Percentiles rank a stretch among this genome's conserved stretches.
Evolutionary conservation across 2,888 invertebrate species (phyloP).

Genomic region (Patella ulyssiponensis): DNA sequence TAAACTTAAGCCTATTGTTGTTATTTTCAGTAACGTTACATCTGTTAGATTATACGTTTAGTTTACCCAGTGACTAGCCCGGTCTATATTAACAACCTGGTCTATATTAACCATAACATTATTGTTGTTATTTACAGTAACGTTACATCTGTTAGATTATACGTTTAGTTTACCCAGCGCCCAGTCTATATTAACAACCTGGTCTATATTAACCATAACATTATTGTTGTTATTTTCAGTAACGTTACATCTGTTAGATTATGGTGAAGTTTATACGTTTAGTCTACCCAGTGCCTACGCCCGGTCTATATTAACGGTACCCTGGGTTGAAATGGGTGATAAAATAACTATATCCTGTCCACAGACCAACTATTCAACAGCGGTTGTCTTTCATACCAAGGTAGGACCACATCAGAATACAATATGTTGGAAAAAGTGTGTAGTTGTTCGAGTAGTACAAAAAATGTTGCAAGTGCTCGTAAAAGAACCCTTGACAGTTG

Average conservation of each 20-base stretch:
- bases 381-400: conserved; percentile 74
- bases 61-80: conserved; percentile 74
- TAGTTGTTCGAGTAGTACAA: not conserved
- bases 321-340: conserved; percentile 75
- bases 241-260: conserved; percentile 57
- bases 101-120: too few relatives aligned
- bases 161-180: too few relatives aligned
- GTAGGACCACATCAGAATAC: conserved; percentile 48
- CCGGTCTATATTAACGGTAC: conserved; percentile 74
- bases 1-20: not conserved
- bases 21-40: conserved; percentile 58
- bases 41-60: conserved; percentile 66
- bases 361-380: conserved; percentile 71
- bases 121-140: too few relatives aligned
- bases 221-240: conserved; percentile 48
- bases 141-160: too few relatives aligned
- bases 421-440: not conserved
- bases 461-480: too few relatives aligned
- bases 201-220: conserved; percentile 36
- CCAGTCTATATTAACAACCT: conserved; percentile 46
- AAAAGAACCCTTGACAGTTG: too few relatives aligned
- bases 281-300: conserved; percentile 74
- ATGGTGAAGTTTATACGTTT: conserved; percentile 73
- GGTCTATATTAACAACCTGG: conserved; percentile 27
- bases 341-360: conserved; percentile 72